Conservation (phyloP, 2,113 vertebrate species). For the Fulica atra region DNA sequence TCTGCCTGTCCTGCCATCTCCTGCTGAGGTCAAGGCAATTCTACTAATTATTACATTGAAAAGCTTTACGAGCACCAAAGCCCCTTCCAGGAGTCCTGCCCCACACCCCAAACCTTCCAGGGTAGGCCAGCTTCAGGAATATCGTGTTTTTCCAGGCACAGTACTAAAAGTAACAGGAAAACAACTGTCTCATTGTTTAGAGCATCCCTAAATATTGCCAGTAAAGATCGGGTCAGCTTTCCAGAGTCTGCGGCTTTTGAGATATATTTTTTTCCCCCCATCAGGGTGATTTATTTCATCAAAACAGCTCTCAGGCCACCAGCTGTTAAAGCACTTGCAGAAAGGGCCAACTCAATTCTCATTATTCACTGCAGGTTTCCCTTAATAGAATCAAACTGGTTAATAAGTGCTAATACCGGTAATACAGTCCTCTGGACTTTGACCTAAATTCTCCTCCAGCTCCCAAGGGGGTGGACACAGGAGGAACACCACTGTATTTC, state of each 20-base stretch:
- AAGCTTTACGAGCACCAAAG: not conserved
- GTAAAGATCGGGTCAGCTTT: slow-evolving; percentile 60
- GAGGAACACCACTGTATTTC: not conserved
- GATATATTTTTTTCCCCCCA: slow-evolving; percentile 14
- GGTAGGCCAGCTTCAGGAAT: not conserved
- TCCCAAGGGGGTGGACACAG: not conserved
- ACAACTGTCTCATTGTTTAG: slow-evolving; percentile 65
- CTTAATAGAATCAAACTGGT: slow-evolving; percentile 54
- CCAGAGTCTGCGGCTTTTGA: slow-evolving; percentile 45
- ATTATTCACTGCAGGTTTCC: slow-evolving; percentile 45
- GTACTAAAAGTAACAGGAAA: slow-evolving; percentile 32
- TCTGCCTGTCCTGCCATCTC: not conserved
- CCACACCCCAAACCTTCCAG: not conserved
- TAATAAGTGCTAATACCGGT: slow-evolving; percentile 30
- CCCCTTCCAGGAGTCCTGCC: not conserved
- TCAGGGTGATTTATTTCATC: slow-evolving; percentile 69
- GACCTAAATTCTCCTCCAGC: not conserved
- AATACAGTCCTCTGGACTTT: not conserved
- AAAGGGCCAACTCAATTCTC: slow-evolving; percentile 60
- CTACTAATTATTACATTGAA: not conserved
- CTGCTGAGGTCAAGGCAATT: not conserved
- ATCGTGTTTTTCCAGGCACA: slow-evolving; percentile 47
- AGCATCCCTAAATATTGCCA: slow-evolving; percentile 64
- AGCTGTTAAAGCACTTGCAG: slow-evolving; percentile 76
- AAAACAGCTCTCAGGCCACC: slow-evolving; percentile 57